A percentile compares a stretch with the other conserved stretches of the same genome.
phyloP scores from a whole-genome alignment of 1,140 invertebrate species.

The Meloidogyne floridensis region DNA sequence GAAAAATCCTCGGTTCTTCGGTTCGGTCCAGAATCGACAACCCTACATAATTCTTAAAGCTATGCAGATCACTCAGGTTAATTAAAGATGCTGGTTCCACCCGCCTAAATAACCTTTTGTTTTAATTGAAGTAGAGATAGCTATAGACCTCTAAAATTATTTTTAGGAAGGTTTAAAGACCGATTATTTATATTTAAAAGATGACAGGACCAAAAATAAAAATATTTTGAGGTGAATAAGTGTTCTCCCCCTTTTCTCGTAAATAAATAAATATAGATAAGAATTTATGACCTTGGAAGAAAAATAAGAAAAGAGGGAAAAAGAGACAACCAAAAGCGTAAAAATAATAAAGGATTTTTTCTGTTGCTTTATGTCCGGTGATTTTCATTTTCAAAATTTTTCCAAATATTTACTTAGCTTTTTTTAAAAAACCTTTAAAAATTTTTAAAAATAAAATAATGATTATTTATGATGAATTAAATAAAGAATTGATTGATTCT shows the following conservation, averaged over 20 bases:
- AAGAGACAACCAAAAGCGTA: background rate
- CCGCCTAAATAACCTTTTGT: too few relatives aligned
- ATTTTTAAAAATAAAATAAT: background rate
- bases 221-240: background rate
- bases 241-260: background rate
- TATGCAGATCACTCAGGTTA: too few relatives aligned
- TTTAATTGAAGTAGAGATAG: too few relatives aligned
- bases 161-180: background rate
- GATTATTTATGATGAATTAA: conserved; percentile 6
- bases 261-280: background rate
- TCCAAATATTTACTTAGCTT: background rate
- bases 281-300: background rate
- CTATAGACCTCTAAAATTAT: too few relatives aligned
- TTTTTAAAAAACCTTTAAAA: background rate
- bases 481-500: conserved; percentile 3
- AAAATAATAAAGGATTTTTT: background rate
- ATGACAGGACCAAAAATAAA: background rate
- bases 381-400: background rate
- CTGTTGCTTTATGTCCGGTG: background rate
- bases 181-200: background rate
- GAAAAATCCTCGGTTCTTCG: too few relatives aligned
- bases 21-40: too few relatives aligned
- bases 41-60: too few relatives aligned
- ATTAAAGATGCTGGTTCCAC: too few relatives aligned
- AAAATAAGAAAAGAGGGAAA: background rate